These are phyloP conservation scores for Nymphalis io DNA, from an alignment of 1,140 invertebrate species.

Conservation along the genomic window DNA sequence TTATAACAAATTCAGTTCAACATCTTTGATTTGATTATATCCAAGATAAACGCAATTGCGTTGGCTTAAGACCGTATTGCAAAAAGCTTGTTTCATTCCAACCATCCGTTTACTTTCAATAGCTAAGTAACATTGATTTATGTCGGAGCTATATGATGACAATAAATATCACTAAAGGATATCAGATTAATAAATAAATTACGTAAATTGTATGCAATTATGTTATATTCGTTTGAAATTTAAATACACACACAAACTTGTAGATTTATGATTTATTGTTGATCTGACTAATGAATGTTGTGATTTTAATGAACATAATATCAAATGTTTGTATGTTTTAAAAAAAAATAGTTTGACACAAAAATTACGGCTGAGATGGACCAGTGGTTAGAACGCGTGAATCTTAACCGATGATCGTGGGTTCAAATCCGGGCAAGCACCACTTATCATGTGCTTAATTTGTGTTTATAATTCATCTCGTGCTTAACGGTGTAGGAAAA, in stretches of 20 bases:
- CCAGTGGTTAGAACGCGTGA: too few relatives aligned
- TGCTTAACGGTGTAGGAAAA: too few relatives aligned
- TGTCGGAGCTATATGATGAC: constrained; percentile 13
- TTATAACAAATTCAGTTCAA: constrained; percentile 4
- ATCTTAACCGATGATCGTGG: too few relatives aligned
- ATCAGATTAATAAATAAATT: constrained; percentile 19
- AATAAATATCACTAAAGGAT: constrained; percentile 27
- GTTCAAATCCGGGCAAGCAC: too few relatives aligned
- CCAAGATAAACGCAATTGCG: constrained; percentile 1
- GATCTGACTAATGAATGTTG: too few relatives aligned
- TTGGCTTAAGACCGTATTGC: background rate
- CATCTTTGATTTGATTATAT: background rate
- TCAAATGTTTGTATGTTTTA: background rate
- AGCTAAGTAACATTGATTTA: constrained; percentile 24
- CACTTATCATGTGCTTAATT: too few relatives aligned
- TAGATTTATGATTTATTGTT: constrained; percentile 22
- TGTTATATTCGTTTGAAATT: constrained; percentile 13
- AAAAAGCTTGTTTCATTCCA: background rate
- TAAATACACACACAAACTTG: background rate
- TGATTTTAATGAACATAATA: background rate
- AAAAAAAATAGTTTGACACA: too few relatives aligned
- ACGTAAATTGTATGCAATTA: constrained; percentile 28
- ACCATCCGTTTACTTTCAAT: constrained; percentile 23
- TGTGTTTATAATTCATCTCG: too few relatives aligned
- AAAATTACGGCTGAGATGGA: too few relatives aligned